Base-by-base conservation (phyloP, 2,113 vertebrate genomes). In the Mesitornis unicolor region DNA sequence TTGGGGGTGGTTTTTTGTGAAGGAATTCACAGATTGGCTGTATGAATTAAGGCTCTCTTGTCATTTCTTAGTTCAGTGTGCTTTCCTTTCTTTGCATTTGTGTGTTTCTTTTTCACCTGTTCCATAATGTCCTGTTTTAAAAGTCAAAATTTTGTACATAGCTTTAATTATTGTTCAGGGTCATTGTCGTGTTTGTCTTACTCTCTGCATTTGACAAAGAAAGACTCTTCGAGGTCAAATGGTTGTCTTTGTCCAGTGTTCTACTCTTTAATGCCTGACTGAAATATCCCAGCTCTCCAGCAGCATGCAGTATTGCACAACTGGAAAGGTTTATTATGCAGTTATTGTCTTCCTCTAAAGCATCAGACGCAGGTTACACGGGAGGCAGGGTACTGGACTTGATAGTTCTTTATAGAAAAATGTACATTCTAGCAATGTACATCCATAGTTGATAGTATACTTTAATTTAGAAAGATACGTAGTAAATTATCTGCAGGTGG, bases 71-170 rank as follows among this genome's bases (percentile, higher is more conserved):
- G 82, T 97, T 96, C 79, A 63, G n/a, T 90, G 92, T 89, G 96
- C 71, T 87, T 94, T 96, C 54, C 64, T 78, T 96, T 80, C 95
- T 95, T 93, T 69, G 79, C 81, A 64, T 98, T 97, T 90, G 87
- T 96, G 57, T 95, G 81, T 95, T 70, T 84, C 26, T 86, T 92
- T 89, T 97, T 86, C 81, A 67, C 83, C 84, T 97, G 93, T 97
- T 92, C 47, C 70, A 31, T 95, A 68, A 73, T 75, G 84, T 97
- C 71, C 96, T 93, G 95, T 92, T 56, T 93, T 96, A 93, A 90
- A 96, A 96, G 95, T 97, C 78, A 81, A 53, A 78, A 77, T 84
- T 97, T 95, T 98, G 97, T 98, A 97, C 81, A 97, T 98, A 97
- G 92, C 91, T 97, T 97, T 97, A 95, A 95, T 95, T 97, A 95